Conservation (phyloP, 2,888 invertebrate species). For the Magallana nippona region DNA sequence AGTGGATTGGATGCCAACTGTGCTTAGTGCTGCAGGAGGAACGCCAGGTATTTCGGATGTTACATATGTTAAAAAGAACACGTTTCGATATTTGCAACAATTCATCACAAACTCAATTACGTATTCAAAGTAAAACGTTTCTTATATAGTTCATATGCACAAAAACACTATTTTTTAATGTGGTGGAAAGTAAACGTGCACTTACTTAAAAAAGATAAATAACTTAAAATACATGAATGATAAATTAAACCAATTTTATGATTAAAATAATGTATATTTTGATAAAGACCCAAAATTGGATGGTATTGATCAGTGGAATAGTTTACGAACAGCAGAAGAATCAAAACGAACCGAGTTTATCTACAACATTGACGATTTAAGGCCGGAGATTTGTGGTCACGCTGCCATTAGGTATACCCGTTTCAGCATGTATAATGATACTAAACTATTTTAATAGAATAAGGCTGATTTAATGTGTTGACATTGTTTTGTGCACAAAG, state of each 20-base stretch:
- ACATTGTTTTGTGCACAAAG: no score
- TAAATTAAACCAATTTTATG: no score
- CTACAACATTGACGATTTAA: conserved; percentile 62
- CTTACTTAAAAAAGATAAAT: no score
- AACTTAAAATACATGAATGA: no score
- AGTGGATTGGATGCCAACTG: conserved; percentile 80
- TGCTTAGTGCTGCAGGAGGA: conserved; percentile 77
- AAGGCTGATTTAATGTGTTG: no score
- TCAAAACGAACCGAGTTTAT: conserved; percentile 61
- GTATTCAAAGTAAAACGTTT: no score
- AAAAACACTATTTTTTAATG: no score
- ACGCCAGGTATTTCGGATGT: background rate
- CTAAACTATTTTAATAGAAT: no score
- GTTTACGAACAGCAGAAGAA: conserved; percentile 47
- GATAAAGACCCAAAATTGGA: conserved; percentile 56
- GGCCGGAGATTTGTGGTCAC: conserved; percentile 44
- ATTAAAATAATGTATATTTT: background rate
- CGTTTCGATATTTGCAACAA: background rate
- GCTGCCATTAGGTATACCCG: conserved; percentile 54
- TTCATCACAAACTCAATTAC: no score
- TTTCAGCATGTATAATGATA: no score
- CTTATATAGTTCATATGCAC: no score
- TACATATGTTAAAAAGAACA: background rate
- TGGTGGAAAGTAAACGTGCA: no score
- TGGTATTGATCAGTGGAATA: conserved; percentile 62